Evolutionary conservation across 2,888 invertebrate genomes (phyloP).

Genomic region (Acrocyrtus sp.): DNA sequence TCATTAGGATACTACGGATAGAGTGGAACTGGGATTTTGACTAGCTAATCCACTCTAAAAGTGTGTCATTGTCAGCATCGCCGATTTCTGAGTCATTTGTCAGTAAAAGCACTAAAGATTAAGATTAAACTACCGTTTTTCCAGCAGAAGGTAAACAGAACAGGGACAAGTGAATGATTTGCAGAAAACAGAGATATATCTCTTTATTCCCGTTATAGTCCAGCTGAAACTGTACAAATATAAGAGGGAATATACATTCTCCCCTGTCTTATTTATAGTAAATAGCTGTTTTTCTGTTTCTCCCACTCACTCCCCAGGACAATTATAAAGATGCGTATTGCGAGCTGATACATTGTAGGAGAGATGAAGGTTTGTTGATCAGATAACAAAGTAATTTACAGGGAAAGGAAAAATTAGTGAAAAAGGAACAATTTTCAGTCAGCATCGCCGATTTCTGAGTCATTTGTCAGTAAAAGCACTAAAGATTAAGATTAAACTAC

Average conservation of each 20-base stretch:
- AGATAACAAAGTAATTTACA: slow-evolving; percentile 47
- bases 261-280: slow-evolving; percentile 6
- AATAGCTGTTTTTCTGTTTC: slow-evolving; percentile 25
- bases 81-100: background rate
- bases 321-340: no score
- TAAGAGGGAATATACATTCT: slow-evolving; percentile 15
- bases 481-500: background rate
- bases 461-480: background rate
- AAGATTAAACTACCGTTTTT: background rate
- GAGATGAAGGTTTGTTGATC: no score
- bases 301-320: slow-evolving; percentile 11
- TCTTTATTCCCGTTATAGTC: background rate
- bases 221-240: background rate
- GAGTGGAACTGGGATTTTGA: background rate
- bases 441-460: background rate
- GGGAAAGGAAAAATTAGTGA: slow-evolving; percentile 8
- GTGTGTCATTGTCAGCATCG: slow-evolving; percentile 6
- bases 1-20: background rate
- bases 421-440: slow-evolving; percentile 4
- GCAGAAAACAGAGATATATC: background rate
- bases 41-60: slow-evolving; percentile 5
- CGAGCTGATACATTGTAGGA: no score
- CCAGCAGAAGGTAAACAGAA: background rate
- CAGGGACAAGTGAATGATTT: background rate
- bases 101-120: background rate